Percentiles rank a stretch among this genome's conserved stretches.
Conservation (phyloP, 1,140 invertebrate genomes). For the Magallana gigas region DNA sequence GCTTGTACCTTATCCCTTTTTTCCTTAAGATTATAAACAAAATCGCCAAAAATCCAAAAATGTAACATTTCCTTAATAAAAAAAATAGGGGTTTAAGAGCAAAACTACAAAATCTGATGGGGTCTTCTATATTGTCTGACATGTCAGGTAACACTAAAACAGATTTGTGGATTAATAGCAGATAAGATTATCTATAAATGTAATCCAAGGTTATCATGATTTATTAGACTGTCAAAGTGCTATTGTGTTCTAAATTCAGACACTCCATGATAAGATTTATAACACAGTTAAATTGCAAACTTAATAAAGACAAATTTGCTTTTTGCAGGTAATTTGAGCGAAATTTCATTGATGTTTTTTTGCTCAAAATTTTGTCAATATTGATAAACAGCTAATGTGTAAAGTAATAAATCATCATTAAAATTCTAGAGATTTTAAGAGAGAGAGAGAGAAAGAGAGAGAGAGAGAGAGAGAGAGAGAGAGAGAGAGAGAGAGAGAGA, state of each 20-base stretch:
- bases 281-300: conserved; percentile 15
- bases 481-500: no score
- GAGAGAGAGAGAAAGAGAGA: no score
- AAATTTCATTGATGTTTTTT: conserved; percentile 12
- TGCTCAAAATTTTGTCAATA: not conserved
- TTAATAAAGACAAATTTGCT: conserved; percentile 8
- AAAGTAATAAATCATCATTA: not conserved
- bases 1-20: no score
- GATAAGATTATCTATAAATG: not conserved
- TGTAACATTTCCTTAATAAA: no score
- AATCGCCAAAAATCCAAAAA: no score
- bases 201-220: conserved; percentile 1
- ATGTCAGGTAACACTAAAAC: no score
- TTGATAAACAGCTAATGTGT: not conserved
- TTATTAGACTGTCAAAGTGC: not conserved
- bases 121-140: no score
- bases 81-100: no score
- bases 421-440: not conserved
- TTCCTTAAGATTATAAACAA: no score
- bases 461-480: no score
- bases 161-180: no score
- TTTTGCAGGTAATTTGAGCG: not conserved
- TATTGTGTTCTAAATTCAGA: not conserved
- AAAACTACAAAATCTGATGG: no score
- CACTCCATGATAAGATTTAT: not conserved